phyloP scores from a whole-genome alignment of 2,113 vertebrate species.

The Phrynosoma platyrhinos region DNA sequence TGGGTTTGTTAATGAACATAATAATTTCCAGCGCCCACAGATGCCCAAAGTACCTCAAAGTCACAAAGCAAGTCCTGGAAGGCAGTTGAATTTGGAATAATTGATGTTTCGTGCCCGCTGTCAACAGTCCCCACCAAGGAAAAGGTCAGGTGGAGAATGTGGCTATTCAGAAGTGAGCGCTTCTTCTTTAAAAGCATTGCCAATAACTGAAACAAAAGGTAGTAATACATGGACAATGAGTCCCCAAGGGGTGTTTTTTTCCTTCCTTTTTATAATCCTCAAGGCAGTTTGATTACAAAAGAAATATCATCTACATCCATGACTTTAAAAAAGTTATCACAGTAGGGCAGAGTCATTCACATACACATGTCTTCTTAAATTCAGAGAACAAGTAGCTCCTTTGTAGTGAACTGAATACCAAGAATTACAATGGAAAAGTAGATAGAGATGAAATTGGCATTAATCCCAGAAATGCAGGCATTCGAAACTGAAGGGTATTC shows the following conservation, averaged over 20 bases:
- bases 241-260: rapidly evolving
- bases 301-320: constrained; percentile 1
- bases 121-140: constrained; percentile 98
- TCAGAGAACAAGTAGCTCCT: neutral
- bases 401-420: neutral
- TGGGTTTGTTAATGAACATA: neutral
- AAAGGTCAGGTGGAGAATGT: constrained; percentile 98
- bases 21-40: neutral
- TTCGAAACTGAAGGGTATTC: neutral
- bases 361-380: neutral
- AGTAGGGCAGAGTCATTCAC: neutral
- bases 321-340: neutral
- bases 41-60: constrained; percentile 86
- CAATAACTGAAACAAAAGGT: constrained; percentile 82
- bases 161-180: constrained; percentile 94
- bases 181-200: constrained; percentile 99
- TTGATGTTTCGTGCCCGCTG: constrained; percentile 96
- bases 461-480: neutral
- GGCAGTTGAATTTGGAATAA: constrained; percentile 97
- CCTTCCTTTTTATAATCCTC: neutral
- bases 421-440: constrained; percentile 1
- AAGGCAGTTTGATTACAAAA: neutral
- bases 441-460: neutral
- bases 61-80: constrained; percentile 99
- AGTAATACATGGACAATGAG: neutral